A percentile compares a stretch with the other conserved stretches of the same genome.
Evolutionary conservation across 2,113 vertebrate genomes (phyloP).

Genomic region (Mobula hypostoma): DNA sequence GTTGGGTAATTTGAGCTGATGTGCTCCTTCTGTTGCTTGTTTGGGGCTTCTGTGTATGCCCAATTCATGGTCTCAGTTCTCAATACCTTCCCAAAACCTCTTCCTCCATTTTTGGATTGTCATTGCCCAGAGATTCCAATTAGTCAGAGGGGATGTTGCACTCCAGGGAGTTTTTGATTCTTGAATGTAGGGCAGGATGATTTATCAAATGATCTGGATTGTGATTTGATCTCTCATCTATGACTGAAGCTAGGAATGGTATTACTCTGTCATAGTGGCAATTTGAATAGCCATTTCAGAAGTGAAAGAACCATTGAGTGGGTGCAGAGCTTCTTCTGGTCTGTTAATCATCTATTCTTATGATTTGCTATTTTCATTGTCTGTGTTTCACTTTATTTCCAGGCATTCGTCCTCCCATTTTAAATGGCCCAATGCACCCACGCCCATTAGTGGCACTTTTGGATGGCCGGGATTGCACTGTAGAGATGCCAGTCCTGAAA

Average conservation of each 20-base stretch:
- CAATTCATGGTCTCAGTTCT: too few relatives aligned
- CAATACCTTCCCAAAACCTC: too few relatives aligned
- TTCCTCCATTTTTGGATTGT: too few relatives aligned
- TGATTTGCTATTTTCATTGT: neutral
- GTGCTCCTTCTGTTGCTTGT: too few relatives aligned
- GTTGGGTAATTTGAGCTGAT: too few relatives aligned
- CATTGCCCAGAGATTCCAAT: too few relatives aligned
- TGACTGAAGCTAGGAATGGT: neutral
- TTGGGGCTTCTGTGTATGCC: too few relatives aligned
- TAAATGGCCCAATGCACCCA: conserved; percentile 82
- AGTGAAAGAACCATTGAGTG: neutral
- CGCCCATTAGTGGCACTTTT: conserved; percentile 79
- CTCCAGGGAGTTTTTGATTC: too few relatives aligned
- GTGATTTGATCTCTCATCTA: neutral
- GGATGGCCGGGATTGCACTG: conserved; percentile 81
- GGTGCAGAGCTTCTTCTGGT: too few relatives aligned
- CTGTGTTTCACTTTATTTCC: conserved; percentile 31
- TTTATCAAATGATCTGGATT: neutral
- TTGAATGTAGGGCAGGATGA: neutral
- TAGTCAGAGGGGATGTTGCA: too few relatives aligned
- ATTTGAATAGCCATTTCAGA: neutral
- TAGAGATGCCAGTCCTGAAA: conserved; percentile 86
- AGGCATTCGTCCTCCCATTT: conserved; percentile 81
- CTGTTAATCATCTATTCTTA: neutral
- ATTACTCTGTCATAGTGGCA: neutral